phyloP scores from a whole-genome alignment of 2,113 vertebrate genomes.

The Anthoscopus minutus region DNA sequence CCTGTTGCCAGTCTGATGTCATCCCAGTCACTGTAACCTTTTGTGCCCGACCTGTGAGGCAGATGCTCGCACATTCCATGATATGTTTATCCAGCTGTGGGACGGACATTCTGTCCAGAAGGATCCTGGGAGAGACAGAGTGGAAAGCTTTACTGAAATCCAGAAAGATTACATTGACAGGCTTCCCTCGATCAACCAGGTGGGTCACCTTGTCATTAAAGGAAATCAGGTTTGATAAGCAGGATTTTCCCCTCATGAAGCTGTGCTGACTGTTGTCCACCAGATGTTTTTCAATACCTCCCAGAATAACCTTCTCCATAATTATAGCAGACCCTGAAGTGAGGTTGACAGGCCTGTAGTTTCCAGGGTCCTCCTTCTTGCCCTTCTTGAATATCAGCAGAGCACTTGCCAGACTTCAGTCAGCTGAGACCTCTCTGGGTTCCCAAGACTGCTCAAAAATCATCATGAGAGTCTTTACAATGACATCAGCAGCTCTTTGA shows the following conservation, averaged over 20 bases:
- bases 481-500: neutral
- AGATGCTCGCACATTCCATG: neutral
- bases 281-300: neutral
- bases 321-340: neutral
- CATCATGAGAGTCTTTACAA: neutral
- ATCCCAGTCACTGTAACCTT: neutral
- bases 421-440: neutral
- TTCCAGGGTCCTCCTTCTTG: neutral
- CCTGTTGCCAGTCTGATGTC: neutral
- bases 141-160: neutral
- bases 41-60: neutral
- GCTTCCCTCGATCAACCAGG: neutral
- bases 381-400: neutral
- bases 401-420: neutral
- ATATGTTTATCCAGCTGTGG: neutral
- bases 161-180: neutral
- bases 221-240: neutral
- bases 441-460: neutral
- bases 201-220: neutral
- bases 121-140: neutral
- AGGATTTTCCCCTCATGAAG: neutral
- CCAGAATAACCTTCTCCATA: neutral
- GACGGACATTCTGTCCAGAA: neutral
- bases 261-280: neutral
- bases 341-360: neutral